These are phyloP conservation scores for Ryuthela nishihirai DNA, from an alignment of 2,888 invertebrate species.

Conservation along the genomic window DNA sequence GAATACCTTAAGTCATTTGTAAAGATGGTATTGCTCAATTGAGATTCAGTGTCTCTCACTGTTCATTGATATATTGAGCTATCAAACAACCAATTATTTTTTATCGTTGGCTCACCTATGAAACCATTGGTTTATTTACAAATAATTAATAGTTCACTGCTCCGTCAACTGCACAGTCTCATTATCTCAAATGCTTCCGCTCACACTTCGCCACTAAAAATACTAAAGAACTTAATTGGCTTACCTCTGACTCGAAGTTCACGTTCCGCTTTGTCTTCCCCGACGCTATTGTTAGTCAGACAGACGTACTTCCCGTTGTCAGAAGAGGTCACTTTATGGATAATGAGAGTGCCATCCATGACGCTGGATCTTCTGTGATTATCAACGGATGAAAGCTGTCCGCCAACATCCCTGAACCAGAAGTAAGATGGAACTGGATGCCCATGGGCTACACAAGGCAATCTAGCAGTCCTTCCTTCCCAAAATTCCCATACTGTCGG, in stretches of 20 bases:
- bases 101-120: too few species aligned
- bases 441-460: constrained; percentile 35
- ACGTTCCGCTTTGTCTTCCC: constrained; percentile 39
- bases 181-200: too few species aligned
- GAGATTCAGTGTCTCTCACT: too few species aligned
- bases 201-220: too few species aligned
- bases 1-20: too few species aligned
- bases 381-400: constrained; percentile 21
- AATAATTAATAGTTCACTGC: too few species aligned
- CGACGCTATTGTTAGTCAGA: constrained; percentile 41
- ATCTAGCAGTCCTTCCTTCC: constrained; percentile 29
- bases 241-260: constrained; percentile 40
- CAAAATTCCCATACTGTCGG: constrained; percentile 30
- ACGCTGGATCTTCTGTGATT: constrained; percentile 7
- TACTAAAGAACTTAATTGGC: too few species aligned
- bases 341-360: constrained; percentile 28
- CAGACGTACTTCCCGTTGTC: constrained; percentile 42
- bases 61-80: too few species aligned
- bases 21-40: too few species aligned
- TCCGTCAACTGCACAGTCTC: too few species aligned
- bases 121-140: too few species aligned
- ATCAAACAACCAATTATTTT: too few species aligned
- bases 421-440: constrained; percentile 25
- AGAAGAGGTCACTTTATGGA: constrained; percentile 16
- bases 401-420: constrained; percentile 27